Conservation (phyloP, 2,888 invertebrate species). For the Drosophila hamatofila region DNA sequence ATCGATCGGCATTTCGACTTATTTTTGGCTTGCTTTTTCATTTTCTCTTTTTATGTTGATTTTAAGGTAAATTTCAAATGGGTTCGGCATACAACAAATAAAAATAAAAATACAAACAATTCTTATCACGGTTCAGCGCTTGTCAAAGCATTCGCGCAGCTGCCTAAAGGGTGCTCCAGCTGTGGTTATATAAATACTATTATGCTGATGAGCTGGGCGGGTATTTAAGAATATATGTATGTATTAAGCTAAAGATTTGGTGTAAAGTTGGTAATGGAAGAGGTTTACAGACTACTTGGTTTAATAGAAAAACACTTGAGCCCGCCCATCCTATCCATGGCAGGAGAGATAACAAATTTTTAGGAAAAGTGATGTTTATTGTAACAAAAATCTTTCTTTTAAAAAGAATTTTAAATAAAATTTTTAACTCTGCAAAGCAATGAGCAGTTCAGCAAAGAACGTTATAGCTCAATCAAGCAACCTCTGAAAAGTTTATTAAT, state of each 20-base stretch:
- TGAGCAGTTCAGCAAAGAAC: no score
- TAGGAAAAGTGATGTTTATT: no score
- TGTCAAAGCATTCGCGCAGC: background rate
- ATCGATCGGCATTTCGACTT: slow-evolving; percentile 18
- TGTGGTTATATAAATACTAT: background rate
- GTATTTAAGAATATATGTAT: background rate
- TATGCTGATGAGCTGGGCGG: background rate
- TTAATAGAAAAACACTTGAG: no score
- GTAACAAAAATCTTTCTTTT: no score
- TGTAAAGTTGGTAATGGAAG: no score
- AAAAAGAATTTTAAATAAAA: no score
- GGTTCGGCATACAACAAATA: slow-evolving; percentile 12
- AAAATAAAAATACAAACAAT: slow-evolving; percentile 24
- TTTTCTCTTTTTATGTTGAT: slow-evolving; percentile 20
- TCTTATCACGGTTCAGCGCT: slow-evolving; percentile 15
- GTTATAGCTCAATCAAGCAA: no score
- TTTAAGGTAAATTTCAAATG: slow-evolving; percentile 17
- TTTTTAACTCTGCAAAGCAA: no score
- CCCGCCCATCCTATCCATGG: no score
- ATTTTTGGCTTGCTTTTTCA: slow-evolving; percentile 2
- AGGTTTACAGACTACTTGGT: no score
- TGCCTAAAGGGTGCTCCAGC: slow-evolving; percentile 11
- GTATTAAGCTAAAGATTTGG: background rate
- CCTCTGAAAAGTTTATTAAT: no score
- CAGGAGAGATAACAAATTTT: no score